Evolutionary conservation across 2,113 vertebrate species (phyloP).

Genomic region (zebrafish (Danio rerio)): DNA sequence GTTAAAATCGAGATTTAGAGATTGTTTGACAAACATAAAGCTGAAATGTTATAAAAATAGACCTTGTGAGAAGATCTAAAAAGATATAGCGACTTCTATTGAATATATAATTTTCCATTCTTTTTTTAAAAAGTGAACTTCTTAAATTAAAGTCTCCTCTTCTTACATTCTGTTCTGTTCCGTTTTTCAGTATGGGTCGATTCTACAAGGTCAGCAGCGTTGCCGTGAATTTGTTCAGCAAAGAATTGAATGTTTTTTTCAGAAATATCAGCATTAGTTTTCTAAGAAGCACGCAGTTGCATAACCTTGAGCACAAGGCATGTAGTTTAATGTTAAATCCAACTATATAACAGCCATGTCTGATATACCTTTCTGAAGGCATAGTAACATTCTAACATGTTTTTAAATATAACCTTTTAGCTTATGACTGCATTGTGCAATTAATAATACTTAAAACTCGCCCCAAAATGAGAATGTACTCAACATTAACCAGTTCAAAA

Average conservation of each 20-base stretch:
- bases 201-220: neutral
- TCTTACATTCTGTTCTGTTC: neutral
- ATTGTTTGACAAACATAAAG: too few species aligned
- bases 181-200: neutral
- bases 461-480: too few species aligned
- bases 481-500: too few species aligned
- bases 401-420: neutral
- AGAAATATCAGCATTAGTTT: neutral
- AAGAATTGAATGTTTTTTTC: neutral
- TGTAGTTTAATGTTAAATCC: neutral
- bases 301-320: slow-evolving; percentile 10
- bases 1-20: too few species aligned
- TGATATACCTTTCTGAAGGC: neutral
- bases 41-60: too few species aligned
- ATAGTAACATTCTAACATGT: neutral
- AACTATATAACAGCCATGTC: neutral
- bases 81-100: too few species aligned
- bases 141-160: neutral
- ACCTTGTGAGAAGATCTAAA: too few species aligned
- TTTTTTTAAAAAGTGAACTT: too few species aligned
- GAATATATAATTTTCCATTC: too few species aligned
- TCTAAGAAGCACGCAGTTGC: neutral
- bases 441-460: neutral
- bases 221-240: neutral
- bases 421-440: neutral